These are phyloP conservation scores for Hydrozoanthus tunicans DNA, from an alignment of 64 coral and sea anemone species.

Conservation along the genomic window DNA sequence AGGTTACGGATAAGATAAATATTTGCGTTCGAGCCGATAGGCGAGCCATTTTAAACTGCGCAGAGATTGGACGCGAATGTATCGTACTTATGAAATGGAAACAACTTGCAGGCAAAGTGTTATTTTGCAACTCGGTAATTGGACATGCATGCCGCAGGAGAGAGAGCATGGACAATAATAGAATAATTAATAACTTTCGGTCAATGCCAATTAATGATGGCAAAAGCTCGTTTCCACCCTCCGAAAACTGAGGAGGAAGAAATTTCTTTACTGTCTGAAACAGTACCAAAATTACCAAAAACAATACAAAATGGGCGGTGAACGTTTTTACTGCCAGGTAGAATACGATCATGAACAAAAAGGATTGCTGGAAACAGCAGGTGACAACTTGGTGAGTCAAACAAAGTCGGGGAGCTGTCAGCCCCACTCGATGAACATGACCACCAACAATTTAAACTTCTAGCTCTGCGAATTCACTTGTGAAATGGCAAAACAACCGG, in stretches of 20 bases:
- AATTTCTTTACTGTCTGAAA: slow-evolving; percentile 50
- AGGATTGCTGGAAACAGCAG: slow-evolving; percentile 3
- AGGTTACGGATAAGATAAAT: too few relatives aligned
- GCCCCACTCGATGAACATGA: slow-evolving; percentile 58
- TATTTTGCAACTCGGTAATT: too few relatives aligned
- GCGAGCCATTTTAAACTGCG: too few relatives aligned
- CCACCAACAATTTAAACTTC: slow-evolving; percentile 47
- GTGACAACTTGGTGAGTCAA: background rate
- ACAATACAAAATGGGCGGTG: slow-evolving; percentile 45
- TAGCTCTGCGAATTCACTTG: slow-evolving; percentile 54
- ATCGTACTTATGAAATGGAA: too few relatives aligned
- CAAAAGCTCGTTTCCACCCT: too few relatives aligned
- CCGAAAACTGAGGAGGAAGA: background rate
- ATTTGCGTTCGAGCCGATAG: too few relatives aligned
- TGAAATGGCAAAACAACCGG: slow-evolving; percentile 31
- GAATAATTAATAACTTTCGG: too few relatives aligned
- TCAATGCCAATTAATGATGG: too few relatives aligned
- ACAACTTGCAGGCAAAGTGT: too few relatives aligned
- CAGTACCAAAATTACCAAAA: background rate
- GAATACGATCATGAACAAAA: background rate
- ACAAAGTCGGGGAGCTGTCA: slow-evolving; percentile 15
- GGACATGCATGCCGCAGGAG: too few relatives aligned
- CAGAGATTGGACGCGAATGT: too few relatives aligned
- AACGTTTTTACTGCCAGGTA: slow-evolving; percentile 41
- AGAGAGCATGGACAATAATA: too few relatives aligned